Base-by-base conservation (phyloP, 2,113 vertebrate species). In the Hyperoodon ampullatus region DNA sequence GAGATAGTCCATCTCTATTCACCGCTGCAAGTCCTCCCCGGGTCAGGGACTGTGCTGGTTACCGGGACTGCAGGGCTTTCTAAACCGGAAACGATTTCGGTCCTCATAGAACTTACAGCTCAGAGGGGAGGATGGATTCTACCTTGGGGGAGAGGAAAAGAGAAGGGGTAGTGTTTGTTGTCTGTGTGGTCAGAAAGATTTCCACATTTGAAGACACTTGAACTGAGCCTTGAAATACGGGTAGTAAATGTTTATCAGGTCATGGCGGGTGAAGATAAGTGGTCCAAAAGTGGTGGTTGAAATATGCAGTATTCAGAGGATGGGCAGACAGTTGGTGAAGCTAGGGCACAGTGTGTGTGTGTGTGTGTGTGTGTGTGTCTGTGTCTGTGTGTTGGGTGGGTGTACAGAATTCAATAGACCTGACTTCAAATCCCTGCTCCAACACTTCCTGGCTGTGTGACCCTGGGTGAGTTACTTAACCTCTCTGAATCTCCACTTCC, bases 11-110 rank as follows among this genome's bases (percentile, higher is more conserved):
- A 1, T 53, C 18, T 11, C 30, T 26, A 7, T 30, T 39, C 53
- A n/a, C 10, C 0, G 9, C 63, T 21, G 24, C 30, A 11, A 6
- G 24, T 26, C 39, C 39, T 24, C 30, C 5, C 4, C 2, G 1
- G 1, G 21, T 6, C 1, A 6, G 8, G 11, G 18, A 15, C 42
- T 19, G 6, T 6, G 35, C 44, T 50, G 61, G 35, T 5, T 16
- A 9, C 89, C 13, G 11, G 68, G 80, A 61, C 35, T 33, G 24
- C 19, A 65, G n/a, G 15, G 13, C 9, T 82, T 50, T 63, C 82
- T 42, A 18, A 50, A 39, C 35, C 16, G 14, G 61, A 8, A 47
- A 75, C 0, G 10, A 28, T 1, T 26, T 71, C 35, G 60, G 47
- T 71, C 53, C 35, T 81, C 1, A 4, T 2, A 7, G 65, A 28